Conservation (phyloP, 92 coral and sea anemone species). For the Meandrina meandrites region DNA sequence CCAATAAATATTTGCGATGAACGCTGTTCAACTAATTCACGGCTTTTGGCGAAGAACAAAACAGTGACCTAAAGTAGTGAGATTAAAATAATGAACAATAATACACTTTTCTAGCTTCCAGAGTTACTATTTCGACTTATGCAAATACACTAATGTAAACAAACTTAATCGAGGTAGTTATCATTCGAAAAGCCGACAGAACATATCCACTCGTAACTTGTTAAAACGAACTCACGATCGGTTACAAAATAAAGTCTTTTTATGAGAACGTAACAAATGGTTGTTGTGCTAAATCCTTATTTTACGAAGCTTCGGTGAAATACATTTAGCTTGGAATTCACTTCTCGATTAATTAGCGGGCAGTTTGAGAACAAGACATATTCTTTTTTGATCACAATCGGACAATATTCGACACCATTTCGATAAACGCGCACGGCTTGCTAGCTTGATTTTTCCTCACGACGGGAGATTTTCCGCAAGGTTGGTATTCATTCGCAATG, state of each 20-base stretch:
- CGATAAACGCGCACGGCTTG: neutral
- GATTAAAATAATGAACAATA: constrained; percentile 4
- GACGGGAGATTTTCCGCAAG: neutral
- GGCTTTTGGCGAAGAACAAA: constrained; percentile 94
- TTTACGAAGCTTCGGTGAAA: neutral
- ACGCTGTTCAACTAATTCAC: constrained; percentile 80
- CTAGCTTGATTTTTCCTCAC: neutral
- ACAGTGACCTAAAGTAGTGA: constrained; percentile 71
- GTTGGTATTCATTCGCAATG: neutral
- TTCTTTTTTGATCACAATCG: neutral
- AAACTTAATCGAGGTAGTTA: constrained; percentile 5
- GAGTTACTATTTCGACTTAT: neutral
- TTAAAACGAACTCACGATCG: neutral
- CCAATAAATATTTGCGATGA: constrained; percentile 63
- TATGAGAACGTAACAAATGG: neutral
- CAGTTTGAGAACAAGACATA: neutral
- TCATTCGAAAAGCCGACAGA: constrained; percentile 4
- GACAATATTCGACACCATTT: neutral
- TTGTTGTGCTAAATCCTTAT: neutral
- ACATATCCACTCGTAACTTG: neutral
- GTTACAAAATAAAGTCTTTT: neutral
- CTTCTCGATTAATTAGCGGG: neutral
- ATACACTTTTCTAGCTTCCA: neutral
- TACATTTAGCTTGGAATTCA: neutral
- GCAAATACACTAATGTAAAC: constrained; percentile 29